Base-by-base conservation (phyloP, 2,797 vertebrate genomes). In the Melanotaenia parkinsoni region DNA sequence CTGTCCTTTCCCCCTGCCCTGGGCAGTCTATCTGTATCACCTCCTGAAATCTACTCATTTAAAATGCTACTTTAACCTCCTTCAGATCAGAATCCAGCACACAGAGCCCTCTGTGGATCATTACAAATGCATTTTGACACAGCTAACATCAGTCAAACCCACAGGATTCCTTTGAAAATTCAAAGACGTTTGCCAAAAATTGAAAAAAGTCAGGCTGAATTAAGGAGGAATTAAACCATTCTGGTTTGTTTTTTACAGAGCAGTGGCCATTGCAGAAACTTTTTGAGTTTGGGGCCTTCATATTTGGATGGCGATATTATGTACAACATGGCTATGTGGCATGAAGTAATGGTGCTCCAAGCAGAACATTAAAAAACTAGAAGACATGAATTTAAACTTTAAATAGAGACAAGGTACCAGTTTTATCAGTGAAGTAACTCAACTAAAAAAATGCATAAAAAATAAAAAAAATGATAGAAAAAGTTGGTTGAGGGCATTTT, bases 101-200 rank as follows among this genome's bases (percentile, higher is more conserved):
- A 45, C 63, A 37, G 50, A 67, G 61, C 60, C 62, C 43, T 72
- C 37, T 57, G 60, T 35, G 62, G 77, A 70, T 77, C 59, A 77
- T 82, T 82, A 72, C 51, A 70, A 74, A 82, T 75, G 37, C 64
- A 74, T 63, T 80, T 26, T 71, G 75, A 79, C 66, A 79, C 43
- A 67, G 64, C 66, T 40, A 71, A 53, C 58, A 70, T 63, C 28
- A 6, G 45, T 58, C 66, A 66, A 28, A 67, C 4, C 28, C 11
- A 22, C 59, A 63, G 37, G 73, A 72, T 50, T 74, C 26, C 58
- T 79, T 72, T 9, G 45, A 61, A 67, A 79, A 73, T 63, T 6
- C 0, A 59, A 24, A 22, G 33, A 76, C 67, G 33, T 67, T 83
- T 59, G 47, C 35, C 43, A 57, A 45, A 43, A 58, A 26, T 51